Conservation (phyloP, 1,140 invertebrate genomes). For the Saccostrea glomerata region DNA sequence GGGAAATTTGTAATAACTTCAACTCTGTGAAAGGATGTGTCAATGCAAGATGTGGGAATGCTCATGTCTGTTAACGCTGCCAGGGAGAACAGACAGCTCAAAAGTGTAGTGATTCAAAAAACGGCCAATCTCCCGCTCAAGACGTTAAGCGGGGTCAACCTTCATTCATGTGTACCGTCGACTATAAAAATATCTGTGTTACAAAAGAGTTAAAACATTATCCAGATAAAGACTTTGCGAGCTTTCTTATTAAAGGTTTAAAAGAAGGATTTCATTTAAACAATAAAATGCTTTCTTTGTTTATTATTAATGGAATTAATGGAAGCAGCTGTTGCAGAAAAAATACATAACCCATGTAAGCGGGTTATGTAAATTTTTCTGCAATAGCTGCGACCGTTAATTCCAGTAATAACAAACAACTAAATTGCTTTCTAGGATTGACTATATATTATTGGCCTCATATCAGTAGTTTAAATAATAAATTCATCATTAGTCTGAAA, state of each 20-base stretch:
- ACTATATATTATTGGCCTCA: too few species aligned
- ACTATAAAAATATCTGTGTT: slow-evolving; percentile 38
- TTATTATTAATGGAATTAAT: too few species aligned
- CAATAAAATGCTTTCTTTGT: too few species aligned
- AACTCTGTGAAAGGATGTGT: background rate
- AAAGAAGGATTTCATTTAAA: too few species aligned
- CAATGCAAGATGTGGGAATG: background rate
- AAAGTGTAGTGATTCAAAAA: slow-evolving; percentile 34
- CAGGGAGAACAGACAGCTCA: background rate
- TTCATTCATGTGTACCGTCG: background rate
- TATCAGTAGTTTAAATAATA: too few species aligned
- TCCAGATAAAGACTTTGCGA: slow-evolving; percentile 34
- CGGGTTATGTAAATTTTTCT: too few species aligned
- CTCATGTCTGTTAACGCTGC: background rate
- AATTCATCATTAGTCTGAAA: too few species aligned
- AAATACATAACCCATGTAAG: too few species aligned
- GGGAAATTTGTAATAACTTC: slow-evolving; percentile 40
- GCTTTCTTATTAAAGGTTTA: slow-evolving; percentile 22
- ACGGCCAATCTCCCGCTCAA: background rate
- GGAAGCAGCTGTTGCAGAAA: too few species aligned
- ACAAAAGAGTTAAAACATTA: slow-evolving; percentile 32
- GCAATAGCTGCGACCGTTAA: too few species aligned
- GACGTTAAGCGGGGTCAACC: background rate
- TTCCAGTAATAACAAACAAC: too few species aligned
- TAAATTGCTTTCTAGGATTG: too few species aligned